Evolutionary conservation across 1,140 invertebrate species (phyloP), one percentile per base, ranked within the genome.

Genomic region (Mesaphorura yosii): DNA sequence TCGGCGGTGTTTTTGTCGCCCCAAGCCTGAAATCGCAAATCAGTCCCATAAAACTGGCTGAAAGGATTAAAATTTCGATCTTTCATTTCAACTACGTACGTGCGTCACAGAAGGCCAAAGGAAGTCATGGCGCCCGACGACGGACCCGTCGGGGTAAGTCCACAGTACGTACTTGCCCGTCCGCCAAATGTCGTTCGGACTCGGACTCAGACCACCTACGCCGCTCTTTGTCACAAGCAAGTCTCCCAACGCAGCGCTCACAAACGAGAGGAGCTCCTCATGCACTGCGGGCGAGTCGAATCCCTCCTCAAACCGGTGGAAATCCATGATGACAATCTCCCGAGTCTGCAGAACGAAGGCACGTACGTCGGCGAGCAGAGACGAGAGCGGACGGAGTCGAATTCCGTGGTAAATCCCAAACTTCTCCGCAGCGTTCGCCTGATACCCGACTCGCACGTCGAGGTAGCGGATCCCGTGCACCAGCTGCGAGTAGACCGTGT

Each of bases 401-500:
- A 81, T 65, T 59, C 81, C 81, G 62, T 84, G 81, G 66, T 83
- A 83, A 22, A 84, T 67, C 74, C 76, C 82, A 62, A 81, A 80
- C 61, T 74, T 78, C 2, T 72, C 67, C 0, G 63, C 53, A 0
- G 65, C 63, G 12, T 63, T 53, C 0, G 64, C 56, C 60, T 77
- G 77, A 57, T 74, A 68, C 3, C 72, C 76, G 2, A 78, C 70
- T 27, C 78, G 67, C 22, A 80, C 70, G 57, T 80, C 78, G 51
- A 79, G 59, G 50, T 78, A 78, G 20, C 78, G 66, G 1, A 72
- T 70, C 1, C 78, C 78, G 53, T 76, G 73, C 56, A 76, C 66
- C 23, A 79, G 54, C 64, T 79, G 78, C 2, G 67, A 67, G 3
- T 74, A 65, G 14, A 79, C 70, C 57, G 75, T 68, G 46, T 78